Percentiles rank a stretch among this genome's conserved stretches.
These are phyloP conservation scores for Zaprionus gabonicus DNA, from an alignment of 1,140 invertebrate genomes.

Conservation along the genomic window DNA sequence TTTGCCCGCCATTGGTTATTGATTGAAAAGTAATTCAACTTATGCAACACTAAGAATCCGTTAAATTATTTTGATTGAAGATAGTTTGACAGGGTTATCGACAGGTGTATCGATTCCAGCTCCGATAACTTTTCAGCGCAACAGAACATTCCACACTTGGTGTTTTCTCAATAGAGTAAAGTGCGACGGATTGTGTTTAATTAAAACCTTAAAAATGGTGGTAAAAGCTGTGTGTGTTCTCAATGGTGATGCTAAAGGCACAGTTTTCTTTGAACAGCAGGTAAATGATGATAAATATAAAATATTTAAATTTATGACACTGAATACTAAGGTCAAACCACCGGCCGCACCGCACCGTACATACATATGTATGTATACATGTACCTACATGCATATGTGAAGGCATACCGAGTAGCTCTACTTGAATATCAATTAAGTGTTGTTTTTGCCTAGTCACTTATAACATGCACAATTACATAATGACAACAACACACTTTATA, in stretches of 20 bases:
- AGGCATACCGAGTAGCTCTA: constrained; percentile 10
- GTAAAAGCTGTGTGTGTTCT: constrained; percentile 94
- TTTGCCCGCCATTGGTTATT: no score
- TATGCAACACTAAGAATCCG: background rate
- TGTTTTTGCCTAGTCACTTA: constrained; percentile 59
- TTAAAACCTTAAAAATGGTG: constrained; percentile 80
- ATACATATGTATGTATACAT: background rate
- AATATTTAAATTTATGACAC: background rate
- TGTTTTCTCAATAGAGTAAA: constrained; percentile 7
- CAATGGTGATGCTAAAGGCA: constrained; percentile 93
- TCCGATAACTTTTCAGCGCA: background rate
- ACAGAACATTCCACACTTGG: constrained; percentile 11
- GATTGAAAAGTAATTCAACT: no score
- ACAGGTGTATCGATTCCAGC: background rate
- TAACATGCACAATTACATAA: constrained; percentile 69
- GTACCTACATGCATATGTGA: background rate
- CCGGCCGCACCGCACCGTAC: constrained; percentile 43
- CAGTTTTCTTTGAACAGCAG: constrained; percentile 91
- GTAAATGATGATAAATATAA: constrained; percentile 84
- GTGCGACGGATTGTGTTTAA: constrained; percentile 6
- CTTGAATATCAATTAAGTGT: constrained; percentile 49
- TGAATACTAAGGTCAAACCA: constrained; percentile 57
- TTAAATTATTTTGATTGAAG: background rate
- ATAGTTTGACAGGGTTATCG: background rate
- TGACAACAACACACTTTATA: constrained; percentile 22